These are phyloP conservation scores for Sturnus vulgaris DNA, from an alignment of 2,113 vertebrate species.

Conservation along the genomic window DNA sequence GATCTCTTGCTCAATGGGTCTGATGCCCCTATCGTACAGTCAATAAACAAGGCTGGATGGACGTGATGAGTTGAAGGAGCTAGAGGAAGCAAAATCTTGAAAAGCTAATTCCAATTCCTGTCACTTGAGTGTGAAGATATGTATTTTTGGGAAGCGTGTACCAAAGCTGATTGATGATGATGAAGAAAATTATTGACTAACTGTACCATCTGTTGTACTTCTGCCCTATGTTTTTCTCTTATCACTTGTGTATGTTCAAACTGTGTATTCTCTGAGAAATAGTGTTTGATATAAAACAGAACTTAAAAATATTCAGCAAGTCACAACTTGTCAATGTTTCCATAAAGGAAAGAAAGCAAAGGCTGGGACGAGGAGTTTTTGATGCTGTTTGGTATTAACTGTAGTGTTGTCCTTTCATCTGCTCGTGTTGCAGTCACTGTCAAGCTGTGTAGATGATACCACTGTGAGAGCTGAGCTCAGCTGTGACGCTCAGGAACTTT, in stretches of 20 bases:
- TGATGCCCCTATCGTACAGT: neutral
- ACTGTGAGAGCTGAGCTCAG: neutral
- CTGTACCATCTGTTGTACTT: neutral
- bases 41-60: neutral
- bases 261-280: neutral
- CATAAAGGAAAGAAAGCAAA: neutral
- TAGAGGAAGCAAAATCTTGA: neutral
- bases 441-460: neutral
- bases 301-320: neutral
- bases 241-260: neutral
- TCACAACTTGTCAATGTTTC: neutral
- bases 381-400: neutral
- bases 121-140: neutral
- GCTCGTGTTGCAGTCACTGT: neutral
- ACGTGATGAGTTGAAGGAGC: neutral
- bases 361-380: neutral
- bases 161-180: neutral
- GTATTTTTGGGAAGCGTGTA: neutral
- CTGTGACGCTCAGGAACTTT: neutral
- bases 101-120: neutral
- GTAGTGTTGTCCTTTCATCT: neutral
- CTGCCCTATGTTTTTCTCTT: neutral
- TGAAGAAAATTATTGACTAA: neutral
- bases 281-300: neutral
- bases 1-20: neutral